Conservation (phyloP, 2,113 vertebrate species). For the Hydrochoerus hydrochaeris region DNA sequence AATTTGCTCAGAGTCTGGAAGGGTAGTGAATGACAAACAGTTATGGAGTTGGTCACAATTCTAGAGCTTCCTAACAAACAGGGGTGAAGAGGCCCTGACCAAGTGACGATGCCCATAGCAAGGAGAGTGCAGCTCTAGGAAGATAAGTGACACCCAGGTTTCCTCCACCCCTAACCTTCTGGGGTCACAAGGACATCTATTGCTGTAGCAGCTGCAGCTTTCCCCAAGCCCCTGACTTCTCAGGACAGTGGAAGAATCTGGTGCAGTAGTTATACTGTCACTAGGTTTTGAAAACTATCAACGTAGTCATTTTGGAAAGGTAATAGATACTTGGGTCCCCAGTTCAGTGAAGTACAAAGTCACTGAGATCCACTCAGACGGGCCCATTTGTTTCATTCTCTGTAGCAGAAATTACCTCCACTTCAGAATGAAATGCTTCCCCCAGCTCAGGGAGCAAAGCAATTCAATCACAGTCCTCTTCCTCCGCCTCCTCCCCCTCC, state of each 20-base stretch:
- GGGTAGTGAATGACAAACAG: background rate
- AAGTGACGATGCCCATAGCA: background rate
- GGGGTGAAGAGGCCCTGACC: background rate
- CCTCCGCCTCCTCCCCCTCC: background rate
- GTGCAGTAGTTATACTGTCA: background rate
- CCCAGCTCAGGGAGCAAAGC: background rate
- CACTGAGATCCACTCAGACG: background rate
- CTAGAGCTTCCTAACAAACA: background rate
- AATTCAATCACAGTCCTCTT: background rate
- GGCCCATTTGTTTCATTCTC: background rate
- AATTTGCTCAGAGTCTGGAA: background rate
- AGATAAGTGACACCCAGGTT: background rate
- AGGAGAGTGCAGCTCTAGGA: background rate
- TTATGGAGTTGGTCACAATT: background rate
- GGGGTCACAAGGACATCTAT: background rate
- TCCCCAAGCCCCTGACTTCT: background rate
- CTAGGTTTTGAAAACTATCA: conserved; percentile 14
- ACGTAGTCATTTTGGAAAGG: background rate
- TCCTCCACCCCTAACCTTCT: background rate
- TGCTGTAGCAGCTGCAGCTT: background rate
- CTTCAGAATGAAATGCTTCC: background rate
- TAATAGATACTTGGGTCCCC: background rate
- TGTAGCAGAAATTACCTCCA: background rate
- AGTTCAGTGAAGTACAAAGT: conserved; percentile 7
- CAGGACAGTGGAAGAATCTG: background rate